These are phyloP conservation scores for Aphis gossypii DNA, from an alignment of 1,140 invertebrate species.

Conservation along the genomic window DNA sequence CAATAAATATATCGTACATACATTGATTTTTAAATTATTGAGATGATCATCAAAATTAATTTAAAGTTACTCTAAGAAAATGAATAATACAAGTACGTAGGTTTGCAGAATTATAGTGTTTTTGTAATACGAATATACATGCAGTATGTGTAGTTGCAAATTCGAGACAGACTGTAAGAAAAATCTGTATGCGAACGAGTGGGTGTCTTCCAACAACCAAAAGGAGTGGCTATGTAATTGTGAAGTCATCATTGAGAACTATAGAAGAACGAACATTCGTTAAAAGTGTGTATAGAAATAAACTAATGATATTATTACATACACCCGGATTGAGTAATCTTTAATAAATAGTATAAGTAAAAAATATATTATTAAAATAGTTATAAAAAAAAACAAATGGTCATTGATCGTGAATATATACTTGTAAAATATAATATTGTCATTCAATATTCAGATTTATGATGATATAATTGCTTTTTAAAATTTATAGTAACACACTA, in stretches of 20 bases:
- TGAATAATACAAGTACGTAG: slow-evolving; percentile 39
- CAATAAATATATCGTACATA: not conserved
- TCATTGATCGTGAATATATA: not conserved
- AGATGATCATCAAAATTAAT: slow-evolving; percentile 10
- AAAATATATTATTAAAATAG: not conserved
- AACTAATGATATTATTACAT: not conserved
- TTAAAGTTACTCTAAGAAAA: not conserved
- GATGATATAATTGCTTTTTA: not conserved
- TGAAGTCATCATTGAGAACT: slow-evolving; percentile 52
- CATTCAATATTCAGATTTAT: not conserved
- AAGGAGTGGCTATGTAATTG: slow-evolving; percentile 51
- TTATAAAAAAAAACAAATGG: not conserved
- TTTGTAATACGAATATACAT: slow-evolving; percentile 41
- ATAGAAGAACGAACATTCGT: slow-evolving; percentile 30
- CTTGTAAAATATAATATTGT: not conserved
- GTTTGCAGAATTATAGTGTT: slow-evolving; percentile 44
- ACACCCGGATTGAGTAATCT: not conserved
- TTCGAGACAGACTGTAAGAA: slow-evolving; percentile 51
- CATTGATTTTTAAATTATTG: not conserved
- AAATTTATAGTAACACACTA: not conserved
- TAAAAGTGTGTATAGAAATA: not conserved
- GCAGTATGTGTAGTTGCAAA: slow-evolving; percentile 8
- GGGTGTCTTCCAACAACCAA: slow-evolving; percentile 45
- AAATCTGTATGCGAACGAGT: slow-evolving; percentile 48
- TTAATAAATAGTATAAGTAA: not conserved